These are phyloP conservation scores for Tetheella fluctuosa DNA, from an alignment of 2,888 invertebrate genomes.

Conservation along the genomic window DNA sequence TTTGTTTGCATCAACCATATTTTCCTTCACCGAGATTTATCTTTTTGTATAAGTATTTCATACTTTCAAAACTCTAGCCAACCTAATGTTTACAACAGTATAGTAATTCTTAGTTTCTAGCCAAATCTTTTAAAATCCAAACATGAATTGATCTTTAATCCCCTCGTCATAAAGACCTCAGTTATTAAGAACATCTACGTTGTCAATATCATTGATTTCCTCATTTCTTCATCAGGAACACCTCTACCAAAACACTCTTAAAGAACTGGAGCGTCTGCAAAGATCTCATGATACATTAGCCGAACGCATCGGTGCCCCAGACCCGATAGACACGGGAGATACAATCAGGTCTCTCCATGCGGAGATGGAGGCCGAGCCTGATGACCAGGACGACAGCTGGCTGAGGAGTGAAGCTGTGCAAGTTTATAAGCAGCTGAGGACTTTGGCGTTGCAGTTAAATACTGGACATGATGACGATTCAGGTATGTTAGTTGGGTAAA, in stretches of 20 bases:
- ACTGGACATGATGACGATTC: slow-evolving; percentile 90
- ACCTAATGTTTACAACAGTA: too few relatives aligned
- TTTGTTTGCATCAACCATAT: too few relatives aligned
- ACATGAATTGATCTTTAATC: too few relatives aligned
- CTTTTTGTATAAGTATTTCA: too few relatives aligned
- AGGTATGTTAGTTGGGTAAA: slow-evolving; percentile 62
- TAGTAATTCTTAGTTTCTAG: too few relatives aligned
- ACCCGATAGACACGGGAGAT: slow-evolving; percentile 67
- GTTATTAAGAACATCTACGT: too few relatives aligned
- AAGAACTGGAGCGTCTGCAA: slow-evolving; percentile 89
- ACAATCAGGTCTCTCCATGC: slow-evolving; percentile 91
- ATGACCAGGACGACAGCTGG: slow-evolving; percentile 83
- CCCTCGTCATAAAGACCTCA: too few relatives aligned
- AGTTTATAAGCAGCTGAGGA: slow-evolving; percentile 89
- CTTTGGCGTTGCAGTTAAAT: slow-evolving; percentile 89
- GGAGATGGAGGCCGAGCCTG: slow-evolving; percentile 93
- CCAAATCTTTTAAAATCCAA: too few relatives aligned
- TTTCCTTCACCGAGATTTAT: too few relatives aligned
- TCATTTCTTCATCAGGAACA: slow-evolving; percentile 68
- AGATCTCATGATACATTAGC: slow-evolving; percentile 88
- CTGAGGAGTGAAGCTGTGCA: slow-evolving; percentile 87
- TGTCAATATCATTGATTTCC: neutral
- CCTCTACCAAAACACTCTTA: slow-evolving; percentile 81
- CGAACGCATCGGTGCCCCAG: slow-evolving; percentile 87
- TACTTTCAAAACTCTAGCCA: too few relatives aligned